phyloP scores from a whole-genome alignment of 2,888 invertebrate species.

The Punctoribates punctum region DNA sequence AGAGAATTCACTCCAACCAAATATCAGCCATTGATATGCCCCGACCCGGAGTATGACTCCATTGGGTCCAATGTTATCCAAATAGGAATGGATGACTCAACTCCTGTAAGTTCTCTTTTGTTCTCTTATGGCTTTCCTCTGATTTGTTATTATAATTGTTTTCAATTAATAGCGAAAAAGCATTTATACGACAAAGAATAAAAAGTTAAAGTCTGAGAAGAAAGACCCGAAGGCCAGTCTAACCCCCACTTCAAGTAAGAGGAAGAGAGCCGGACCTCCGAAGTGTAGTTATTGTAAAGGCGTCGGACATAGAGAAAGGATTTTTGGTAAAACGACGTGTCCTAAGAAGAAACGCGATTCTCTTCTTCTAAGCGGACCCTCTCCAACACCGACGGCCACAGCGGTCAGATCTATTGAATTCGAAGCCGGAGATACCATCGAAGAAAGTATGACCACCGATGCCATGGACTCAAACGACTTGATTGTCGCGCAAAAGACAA shows the following conservation, averaged over 20 bases:
- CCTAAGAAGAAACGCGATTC: constrained; percentile 41
- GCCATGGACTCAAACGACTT: background rate
- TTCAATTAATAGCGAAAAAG: constrained; percentile 11
- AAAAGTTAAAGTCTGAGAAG: background rate
- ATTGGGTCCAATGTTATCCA: background rate
- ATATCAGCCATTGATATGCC: constrained; percentile 9
- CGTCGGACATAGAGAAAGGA: constrained; percentile 39
- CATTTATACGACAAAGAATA: constrained; percentile 16
- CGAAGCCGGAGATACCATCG: background rate
- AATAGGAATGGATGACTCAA: background rate
- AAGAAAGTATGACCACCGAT: background rate
- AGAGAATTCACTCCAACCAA: background rate
- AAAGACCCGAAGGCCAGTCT: background rate
- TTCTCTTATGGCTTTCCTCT: background rate
- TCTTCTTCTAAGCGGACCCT: background rate
- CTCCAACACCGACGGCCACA: too few relatives aligned
- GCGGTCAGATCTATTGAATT: background rate
- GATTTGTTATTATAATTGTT: background rate
- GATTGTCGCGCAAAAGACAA: background rate
- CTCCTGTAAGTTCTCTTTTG: background rate
- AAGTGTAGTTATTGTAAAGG: constrained; percentile 41
- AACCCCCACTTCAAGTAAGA: background rate
- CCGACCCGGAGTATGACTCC: background rate
- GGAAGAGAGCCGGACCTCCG: constrained; percentile 27
- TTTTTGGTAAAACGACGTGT: constrained; percentile 40